phyloP scores from a whole-genome alignment of 2,888 invertebrate genomes.

The Mesodorylaimus sp. region DNA sequence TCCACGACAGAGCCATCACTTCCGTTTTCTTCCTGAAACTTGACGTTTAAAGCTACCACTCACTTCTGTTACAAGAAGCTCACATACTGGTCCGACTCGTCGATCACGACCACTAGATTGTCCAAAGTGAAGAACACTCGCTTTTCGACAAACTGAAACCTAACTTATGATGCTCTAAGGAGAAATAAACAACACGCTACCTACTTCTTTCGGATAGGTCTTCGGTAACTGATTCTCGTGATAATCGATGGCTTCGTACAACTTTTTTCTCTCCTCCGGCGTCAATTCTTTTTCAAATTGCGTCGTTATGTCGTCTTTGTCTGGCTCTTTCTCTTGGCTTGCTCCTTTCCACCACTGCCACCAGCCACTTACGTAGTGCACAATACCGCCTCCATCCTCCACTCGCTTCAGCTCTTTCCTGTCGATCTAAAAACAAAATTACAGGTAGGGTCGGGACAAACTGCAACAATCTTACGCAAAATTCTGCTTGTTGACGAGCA shows the following conservation, averaged over 20 bases:
- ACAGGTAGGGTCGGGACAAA: neutral
- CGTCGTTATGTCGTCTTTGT: slow-evolving; percentile 16
- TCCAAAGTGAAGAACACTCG: slow-evolving; percentile 56
- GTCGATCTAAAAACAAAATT: slow-evolving; percentile 14
- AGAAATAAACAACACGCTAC: too few species aligned
- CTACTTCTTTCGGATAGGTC: too few species aligned
- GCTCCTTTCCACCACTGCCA: slow-evolving; percentile 31
- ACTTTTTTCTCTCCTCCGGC: slow-evolving; percentile 67
- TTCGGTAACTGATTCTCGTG: slow-evolving; percentile 53
- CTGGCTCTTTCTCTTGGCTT: neutral
- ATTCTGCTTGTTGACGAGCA: slow-evolving; percentile 65
- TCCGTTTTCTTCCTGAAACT: slow-evolving; percentile 29
- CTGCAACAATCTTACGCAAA: slow-evolving; percentile 45
- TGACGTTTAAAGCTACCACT: slow-evolving; percentile 6
- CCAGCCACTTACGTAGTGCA: slow-evolving; percentile 31
- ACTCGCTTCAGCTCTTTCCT: slow-evolving; percentile 21
- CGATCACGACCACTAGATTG: slow-evolving; percentile 50
- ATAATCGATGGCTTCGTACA: slow-evolving; percentile 88
- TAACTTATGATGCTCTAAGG: too few species aligned
- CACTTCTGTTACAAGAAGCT: neutral
- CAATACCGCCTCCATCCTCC: slow-evolving; percentile 42
- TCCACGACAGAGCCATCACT: slow-evolving; percentile 46
- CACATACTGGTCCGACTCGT: slow-evolving; percentile 34
- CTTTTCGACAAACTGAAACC: slow-evolving; percentile 61
- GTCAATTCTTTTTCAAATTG: slow-evolving; percentile 87